Evolutionary conservation across 2,113 vertebrate genomes (phyloP).

Genomic region (Etheostoma spectabile): DNA sequence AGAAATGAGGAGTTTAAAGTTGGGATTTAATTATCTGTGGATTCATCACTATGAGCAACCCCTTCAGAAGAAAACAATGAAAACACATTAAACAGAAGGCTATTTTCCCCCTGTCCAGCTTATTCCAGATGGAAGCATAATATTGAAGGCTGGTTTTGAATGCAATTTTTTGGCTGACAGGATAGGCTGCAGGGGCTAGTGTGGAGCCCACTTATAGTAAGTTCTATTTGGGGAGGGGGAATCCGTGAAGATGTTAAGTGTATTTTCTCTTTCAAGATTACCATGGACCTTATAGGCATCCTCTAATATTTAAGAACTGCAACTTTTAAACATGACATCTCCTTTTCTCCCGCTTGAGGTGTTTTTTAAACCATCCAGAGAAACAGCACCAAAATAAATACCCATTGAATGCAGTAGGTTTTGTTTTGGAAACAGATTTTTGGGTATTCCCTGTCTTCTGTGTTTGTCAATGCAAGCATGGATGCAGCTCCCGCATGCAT

Average conservation of each 20-base stretch:
- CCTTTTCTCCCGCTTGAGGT: constrained; percentile 10
- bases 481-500: constrained; percentile 26
- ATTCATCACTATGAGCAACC: neutral
- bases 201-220: constrained; percentile 1
- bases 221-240: neutral
- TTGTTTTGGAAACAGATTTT: constrained; percentile 29
- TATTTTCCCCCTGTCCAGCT: neutral
- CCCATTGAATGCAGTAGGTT: constrained; percentile 8
- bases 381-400: constrained; percentile 36
- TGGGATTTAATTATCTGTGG: neutral
- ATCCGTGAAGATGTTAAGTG: constrained; percentile 19
- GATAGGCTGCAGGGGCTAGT: neutral
- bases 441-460: constrained; percentile 17
- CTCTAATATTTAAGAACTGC: constrained; percentile 27
- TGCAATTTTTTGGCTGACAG: neutral
- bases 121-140: neutral
- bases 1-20: neutral
- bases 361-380: constrained; percentile 25
- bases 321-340: constrained; percentile 31
- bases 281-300: constrained; percentile 10
- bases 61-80: neutral
- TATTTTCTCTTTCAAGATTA: constrained; percentile 6
- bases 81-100: neutral
- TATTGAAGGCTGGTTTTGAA: constrained; percentile 13
- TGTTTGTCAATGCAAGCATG: constrained; percentile 21